Base-by-base conservation (phyloP, 2,113 vertebrate genomes). In the Protomyctophum bolini region DNA sequence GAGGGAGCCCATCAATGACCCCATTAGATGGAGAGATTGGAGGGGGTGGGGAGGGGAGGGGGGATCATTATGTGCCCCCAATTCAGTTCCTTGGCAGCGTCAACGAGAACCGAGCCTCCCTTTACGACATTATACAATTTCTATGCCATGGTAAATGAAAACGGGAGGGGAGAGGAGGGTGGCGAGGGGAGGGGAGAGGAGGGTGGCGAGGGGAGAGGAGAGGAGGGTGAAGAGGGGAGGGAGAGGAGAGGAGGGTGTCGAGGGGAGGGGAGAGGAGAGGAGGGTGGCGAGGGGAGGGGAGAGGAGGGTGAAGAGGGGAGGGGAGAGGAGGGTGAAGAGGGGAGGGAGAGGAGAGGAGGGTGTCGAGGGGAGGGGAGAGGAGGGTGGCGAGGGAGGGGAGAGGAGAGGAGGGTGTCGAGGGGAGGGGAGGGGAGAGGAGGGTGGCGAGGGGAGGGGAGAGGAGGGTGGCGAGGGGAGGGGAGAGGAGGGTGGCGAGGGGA, bases 1-100 rank as follows among this genome's bases (percentile, higher is more conserved):
- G 80, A 75, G 47, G 79, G 75, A 76, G 78, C 72, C 66, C 70
- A 85, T 78, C 82, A 82, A 79, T 73, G 58, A 76, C 77, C 75
- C 65, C 63, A 77, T 83, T 81, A 83, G 63, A 64, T 70, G n/a
- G 41, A 79, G 80, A 63, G 33, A 41, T 67, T 48, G 81, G 81
- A 83, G 80, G 63, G 33, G 33, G 64, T 48, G 81, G 81, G 83
- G 83, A 82, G 52, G 57, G 75, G 66, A 75, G 56, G 63, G 58
- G 12, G 6, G 63, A 71, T 78, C 56, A 72, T 81, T 84, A 7
- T 6, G 72, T 76, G 76, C 79, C 76, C 87, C 76, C 87, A 80
- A 84, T 83, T 79, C 80, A 14, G 80, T 73, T 81, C 81, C 79
- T 82, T 87, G 66, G 46, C 52, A 0, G 69, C 29, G 61, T 87